Percentiles rank a stretch among this genome's conserved stretches.
These are phyloP conservation scores for Drosophila rellima DNA, from an alignment of 2,888 invertebrate genomes.

Conservation along the genomic window DNA sequence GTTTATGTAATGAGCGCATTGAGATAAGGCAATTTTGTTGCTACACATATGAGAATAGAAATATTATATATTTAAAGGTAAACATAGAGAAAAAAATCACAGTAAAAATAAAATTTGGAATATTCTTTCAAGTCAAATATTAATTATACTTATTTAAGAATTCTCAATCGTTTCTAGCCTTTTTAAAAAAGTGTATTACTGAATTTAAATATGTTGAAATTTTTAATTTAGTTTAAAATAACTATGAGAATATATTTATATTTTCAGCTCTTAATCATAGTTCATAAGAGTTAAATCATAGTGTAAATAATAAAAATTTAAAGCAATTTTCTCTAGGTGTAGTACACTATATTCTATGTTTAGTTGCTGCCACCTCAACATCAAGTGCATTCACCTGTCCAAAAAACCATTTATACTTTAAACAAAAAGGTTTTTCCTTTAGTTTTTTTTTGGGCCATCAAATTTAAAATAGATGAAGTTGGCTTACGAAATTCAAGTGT, in stretches of 20 bases:
- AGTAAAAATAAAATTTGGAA: background rate
- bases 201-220: too few species aligned
- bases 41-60: background rate
- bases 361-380: slow-evolving; percentile 2
- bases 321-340: background rate
- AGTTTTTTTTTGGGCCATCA: slow-evolving; percentile 12
- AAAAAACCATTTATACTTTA: slow-evolving; percentile 18
- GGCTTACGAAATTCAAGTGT: slow-evolving; percentile 34
- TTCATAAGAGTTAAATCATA: background rate
- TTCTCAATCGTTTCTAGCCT: background rate
- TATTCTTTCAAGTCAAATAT: background rate
- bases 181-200: too few species aligned
- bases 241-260: background rate
- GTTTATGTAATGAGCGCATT: slow-evolving; percentile 29
- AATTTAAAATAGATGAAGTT: slow-evolving; percentile 28
- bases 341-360: background rate
- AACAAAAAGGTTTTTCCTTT: slow-evolving; percentile 17
- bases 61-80: background rate
- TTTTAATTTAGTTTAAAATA: background rate
- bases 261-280: background rate
- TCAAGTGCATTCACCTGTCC: slow-evolving; percentile 57
- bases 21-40: slow-evolving; percentile 26
- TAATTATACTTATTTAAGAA: background rate
- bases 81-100: background rate
- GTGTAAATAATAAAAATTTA: background rate